Percentiles rank a stretch among this genome's conserved stretches.
Conservation (phyloP, 2,113 vertebrate species). For the Tor tambroides region DNA sequence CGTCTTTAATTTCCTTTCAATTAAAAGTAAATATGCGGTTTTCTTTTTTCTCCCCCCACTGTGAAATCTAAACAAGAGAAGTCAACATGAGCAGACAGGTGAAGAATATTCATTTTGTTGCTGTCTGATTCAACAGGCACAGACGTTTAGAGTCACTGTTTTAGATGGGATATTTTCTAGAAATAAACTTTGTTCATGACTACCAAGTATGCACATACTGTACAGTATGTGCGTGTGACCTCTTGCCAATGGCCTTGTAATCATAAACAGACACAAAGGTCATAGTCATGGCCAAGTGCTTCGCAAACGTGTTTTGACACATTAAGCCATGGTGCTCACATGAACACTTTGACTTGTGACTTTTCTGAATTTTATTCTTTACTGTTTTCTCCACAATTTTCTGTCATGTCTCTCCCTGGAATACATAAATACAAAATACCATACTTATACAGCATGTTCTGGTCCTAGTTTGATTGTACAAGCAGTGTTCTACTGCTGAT, state of each 20-base stretch:
- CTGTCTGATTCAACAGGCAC: constrained; percentile 59
- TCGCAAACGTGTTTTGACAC: neutral
- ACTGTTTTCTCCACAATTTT: neutral
- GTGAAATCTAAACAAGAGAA: constrained; percentile 83
- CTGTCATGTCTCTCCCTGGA: neutral
- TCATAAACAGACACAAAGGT: neutral
- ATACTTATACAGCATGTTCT: neutral
- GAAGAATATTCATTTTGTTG: constrained; percentile 82
- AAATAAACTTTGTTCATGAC: neutral
- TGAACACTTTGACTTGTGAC: neutral
- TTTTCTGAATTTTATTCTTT: neutral
- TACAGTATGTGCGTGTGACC: neutral
- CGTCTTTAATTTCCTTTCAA: constrained; percentile 87
- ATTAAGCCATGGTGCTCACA: neutral
- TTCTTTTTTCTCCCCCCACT: constrained; percentile 78
- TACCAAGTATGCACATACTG: neutral
- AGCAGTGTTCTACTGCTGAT: neutral
- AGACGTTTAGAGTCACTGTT: constrained; percentile 52
- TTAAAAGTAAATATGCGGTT: constrained; percentile 85
- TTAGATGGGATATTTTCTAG: constrained; percentile 29
- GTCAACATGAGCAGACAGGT: constrained; percentile 82
- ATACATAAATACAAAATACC: neutral
- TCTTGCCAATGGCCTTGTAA: neutral
- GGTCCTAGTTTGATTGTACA: neutral
- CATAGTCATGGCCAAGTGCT: neutral